Percentiles rank a stretch among this genome's conserved stretches.
Evolutionary conservation across 2,113 vertebrate genomes (phyloP).

Genomic region (Okapia johnstoni): DNA sequence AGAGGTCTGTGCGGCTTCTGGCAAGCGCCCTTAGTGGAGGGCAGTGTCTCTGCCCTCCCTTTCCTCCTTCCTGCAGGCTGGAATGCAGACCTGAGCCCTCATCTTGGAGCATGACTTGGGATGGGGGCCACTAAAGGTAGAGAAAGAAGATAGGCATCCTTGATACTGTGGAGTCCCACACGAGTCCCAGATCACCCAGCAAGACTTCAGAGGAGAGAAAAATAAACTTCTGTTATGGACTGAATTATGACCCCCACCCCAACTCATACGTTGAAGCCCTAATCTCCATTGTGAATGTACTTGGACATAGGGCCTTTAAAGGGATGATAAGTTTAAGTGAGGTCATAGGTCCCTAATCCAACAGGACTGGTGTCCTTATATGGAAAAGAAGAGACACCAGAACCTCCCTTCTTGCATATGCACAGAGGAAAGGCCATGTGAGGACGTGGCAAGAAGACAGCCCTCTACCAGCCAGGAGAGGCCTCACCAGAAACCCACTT

Average conservation of each 20-base stretch:
- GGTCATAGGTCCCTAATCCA: too few species aligned
- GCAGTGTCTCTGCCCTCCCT: neutral
- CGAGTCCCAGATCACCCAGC: too few species aligned
- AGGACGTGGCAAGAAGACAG: too few species aligned
- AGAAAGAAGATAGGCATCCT: neutral
- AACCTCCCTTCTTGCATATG: neutral
- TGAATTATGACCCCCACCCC: neutral
- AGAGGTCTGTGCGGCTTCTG: neutral
- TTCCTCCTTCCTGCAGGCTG: neutral
- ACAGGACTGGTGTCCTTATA: neutral
- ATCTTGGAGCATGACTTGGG: neutral
- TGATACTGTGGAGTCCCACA: neutral
- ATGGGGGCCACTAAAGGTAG: neutral
- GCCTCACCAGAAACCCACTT: neutral
- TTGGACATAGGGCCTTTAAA: neutral
- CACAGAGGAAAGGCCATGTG: neutral
- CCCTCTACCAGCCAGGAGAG: neutral
- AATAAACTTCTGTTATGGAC: neutral
- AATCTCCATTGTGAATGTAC: neutral
- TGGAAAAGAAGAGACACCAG: neutral
- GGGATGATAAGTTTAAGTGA: neutral
- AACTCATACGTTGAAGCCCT: neutral
- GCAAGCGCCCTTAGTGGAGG: neutral
- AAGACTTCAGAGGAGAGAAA: neutral
- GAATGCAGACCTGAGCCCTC: neutral